A percentile compares a stretch with the other conserved stretches of the same genome.
phyloP scores from a whole-genome alignment of 2,797 vertebrate genomes.

The Choloepus didactylus region DNA sequence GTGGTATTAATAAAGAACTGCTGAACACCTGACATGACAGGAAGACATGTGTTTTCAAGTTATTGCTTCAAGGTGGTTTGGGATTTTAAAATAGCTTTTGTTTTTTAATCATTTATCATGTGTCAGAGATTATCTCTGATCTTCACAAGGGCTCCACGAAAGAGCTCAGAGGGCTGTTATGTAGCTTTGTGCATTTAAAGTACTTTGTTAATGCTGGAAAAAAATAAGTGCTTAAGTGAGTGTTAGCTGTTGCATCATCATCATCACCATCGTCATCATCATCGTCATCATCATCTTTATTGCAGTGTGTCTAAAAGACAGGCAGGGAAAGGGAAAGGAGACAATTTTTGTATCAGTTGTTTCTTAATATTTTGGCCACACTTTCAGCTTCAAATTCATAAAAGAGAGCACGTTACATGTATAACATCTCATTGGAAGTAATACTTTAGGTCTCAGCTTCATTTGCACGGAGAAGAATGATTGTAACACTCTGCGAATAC shows the following conservation, averaged over 20 bases:
- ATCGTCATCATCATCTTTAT: not conserved
- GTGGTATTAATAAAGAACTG: conserved; percentile 39
- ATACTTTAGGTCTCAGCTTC: not conserved
- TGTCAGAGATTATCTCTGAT: not conserved
- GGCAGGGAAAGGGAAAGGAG: not conserved
- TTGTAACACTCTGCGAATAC: not conserved
- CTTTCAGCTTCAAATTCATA: not conserved
- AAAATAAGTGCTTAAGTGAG: not conserved
- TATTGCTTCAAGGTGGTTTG: not conserved
- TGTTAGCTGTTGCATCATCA: not conserved
- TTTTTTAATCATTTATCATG: not conserved
- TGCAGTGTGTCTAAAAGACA: not conserved
- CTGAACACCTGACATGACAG: not conserved
- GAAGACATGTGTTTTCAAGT: not conserved
- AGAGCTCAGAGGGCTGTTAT: not conserved
- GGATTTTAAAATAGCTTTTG: not conserved
- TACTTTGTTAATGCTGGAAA: not conserved
- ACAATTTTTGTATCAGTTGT: not conserved
- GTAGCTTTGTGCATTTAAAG: not conserved
- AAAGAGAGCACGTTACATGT: not conserved
- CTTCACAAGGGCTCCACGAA: not conserved
- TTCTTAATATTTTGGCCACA: not conserved
- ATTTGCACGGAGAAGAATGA: not conserved
- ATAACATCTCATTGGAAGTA: not conserved
- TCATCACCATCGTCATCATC: not conserved